phyloP scores from a whole-genome alignment of 2,888 invertebrate genomes.

The Branchellion lobata region DNA sequence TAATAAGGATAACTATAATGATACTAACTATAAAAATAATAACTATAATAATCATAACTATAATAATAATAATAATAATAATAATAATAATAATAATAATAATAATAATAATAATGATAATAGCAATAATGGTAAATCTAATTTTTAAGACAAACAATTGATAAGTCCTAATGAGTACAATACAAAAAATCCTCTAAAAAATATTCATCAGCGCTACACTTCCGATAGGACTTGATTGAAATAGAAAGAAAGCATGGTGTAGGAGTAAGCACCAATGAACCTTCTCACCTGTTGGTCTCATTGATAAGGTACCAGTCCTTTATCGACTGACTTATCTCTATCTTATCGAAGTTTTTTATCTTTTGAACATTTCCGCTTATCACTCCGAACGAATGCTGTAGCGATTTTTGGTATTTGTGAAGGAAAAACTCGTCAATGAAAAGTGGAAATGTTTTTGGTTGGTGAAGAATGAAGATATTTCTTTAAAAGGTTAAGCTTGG shows the following conservation, averaged over 20 bases:
- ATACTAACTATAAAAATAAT: neutral
- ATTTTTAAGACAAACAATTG: neutral
- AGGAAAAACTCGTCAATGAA: too few relatives aligned
- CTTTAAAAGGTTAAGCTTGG: too few relatives aligned
- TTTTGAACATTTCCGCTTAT: neutral
- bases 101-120: neutral
- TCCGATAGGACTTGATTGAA: too few relatives aligned
- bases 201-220: too few relatives aligned
- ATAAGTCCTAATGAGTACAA: too few relatives aligned
- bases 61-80: neutral
- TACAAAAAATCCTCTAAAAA: too few relatives aligned
- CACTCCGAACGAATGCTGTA: constrained; percentile 25
- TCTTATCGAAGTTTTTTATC: neutral
- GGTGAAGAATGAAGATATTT: too few relatives aligned
- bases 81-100: neutral
- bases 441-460: too few relatives aligned
- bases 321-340: neutral
- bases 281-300: constrained; percentile 12
- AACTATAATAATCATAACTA: neutral
- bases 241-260: too few relatives aligned
- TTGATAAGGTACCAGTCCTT: constrained; percentile 32
- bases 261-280: too few relatives aligned
- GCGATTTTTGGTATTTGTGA: too few relatives aligned
- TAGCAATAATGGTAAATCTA: neutral
- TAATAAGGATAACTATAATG: neutral